Evolutionary conservation across 2,797 vertebrate genomes (phyloP).

Genomic region (Sebastes minor): DNA sequence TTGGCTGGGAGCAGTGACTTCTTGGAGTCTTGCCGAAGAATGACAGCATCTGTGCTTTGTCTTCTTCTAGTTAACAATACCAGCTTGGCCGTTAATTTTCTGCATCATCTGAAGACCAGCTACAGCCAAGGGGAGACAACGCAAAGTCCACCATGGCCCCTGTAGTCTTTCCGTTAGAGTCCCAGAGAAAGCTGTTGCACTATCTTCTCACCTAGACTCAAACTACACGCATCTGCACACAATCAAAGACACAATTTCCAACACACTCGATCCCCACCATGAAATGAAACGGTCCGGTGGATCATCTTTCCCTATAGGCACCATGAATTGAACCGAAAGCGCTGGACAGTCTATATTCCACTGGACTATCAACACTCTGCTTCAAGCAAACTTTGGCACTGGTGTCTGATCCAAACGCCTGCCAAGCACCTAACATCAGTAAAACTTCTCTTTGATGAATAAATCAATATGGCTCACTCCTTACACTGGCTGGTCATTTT

Average conservation of each 20-base stretch:
- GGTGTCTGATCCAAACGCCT: neutral
- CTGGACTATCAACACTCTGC: neutral
- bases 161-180: neutral
- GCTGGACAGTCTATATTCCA: neutral
- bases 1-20: neutral
- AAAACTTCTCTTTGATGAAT: constrained; percentile 22
- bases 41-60: neutral
- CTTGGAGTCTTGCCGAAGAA: accelerated
- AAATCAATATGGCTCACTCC: constrained; percentile 19
- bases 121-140: neutral
- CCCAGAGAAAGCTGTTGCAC: neutral
- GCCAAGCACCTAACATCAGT: constrained; percentile 3
- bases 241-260: neutral
- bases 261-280: neutral
- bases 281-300: neutral
- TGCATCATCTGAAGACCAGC: neutral
- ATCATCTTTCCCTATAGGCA: neutral
- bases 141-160: neutral
- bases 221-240: neutral
- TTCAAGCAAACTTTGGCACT: constrained; percentile 5
- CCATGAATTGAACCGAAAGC: neutral
- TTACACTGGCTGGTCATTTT: neutral
- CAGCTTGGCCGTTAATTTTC: neutral
- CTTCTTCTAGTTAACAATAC: neutral
- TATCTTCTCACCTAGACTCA: neutral